A percentile compares a stretch with the other conserved stretches of the same genome.
Evolutionary conservation across 1,140 invertebrate species (phyloP).

Genomic region (Hesperophylax magnus): DNA sequence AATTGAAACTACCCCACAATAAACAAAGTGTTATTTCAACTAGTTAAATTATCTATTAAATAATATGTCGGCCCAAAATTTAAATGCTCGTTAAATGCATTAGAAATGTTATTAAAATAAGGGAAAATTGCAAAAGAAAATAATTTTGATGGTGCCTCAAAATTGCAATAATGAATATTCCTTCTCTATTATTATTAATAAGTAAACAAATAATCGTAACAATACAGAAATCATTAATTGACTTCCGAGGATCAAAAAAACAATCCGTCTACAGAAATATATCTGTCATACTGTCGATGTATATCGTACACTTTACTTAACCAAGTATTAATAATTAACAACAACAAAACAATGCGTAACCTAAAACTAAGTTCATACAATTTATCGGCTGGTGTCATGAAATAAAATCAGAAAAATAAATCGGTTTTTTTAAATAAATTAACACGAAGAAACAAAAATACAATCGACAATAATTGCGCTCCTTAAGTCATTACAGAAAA

Average conservation of each 20-base stretch:
- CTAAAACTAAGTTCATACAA: constrained; percentile 20
- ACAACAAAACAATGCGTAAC: constrained; percentile 34
- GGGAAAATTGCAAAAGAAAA: constrained; percentile 5
- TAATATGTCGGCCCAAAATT: not conserved
- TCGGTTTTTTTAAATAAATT: too few relatives aligned
- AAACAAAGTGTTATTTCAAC: not conserved
- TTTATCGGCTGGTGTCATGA: constrained; percentile 30
- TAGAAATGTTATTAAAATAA: not conserved
- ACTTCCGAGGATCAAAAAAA: constrained; percentile 20
- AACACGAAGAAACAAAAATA: too few relatives aligned
- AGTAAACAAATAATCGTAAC: constrained; percentile 24
- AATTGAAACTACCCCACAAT: not conserved
- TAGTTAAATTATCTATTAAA: not conserved
- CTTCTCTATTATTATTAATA: not conserved
- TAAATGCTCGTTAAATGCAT: constrained; percentile 10
- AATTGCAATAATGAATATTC: not conserved
- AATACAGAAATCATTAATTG: constrained; percentile 33
- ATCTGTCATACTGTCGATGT: constrained; percentile 19
- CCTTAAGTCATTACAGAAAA: too few relatives aligned
- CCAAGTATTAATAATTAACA: constrained; percentile 26
- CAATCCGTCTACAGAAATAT: constrained; percentile 3
- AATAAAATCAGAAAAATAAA: not conserved
- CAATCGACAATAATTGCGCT: too few relatives aligned
- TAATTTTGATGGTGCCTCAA: not conserved
- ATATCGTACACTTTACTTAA: constrained; percentile 25